A percentile compares a stretch with the other conserved stretches of the same genome.
phyloP scores from a whole-genome alignment of 2,113 vertebrate species.

The Pachyramphus minor region DNA sequence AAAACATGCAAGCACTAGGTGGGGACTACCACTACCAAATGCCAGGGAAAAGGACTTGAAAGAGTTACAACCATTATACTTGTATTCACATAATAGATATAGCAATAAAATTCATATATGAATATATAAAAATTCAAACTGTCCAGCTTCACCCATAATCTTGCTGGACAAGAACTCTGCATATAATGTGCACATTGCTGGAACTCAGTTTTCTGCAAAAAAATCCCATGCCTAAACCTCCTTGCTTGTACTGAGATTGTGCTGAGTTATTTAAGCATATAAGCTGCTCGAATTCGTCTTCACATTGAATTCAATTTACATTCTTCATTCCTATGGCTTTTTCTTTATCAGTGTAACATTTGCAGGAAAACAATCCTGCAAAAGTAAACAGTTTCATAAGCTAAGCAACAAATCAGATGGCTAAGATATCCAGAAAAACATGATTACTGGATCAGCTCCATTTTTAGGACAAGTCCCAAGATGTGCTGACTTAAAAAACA shows the following conservation, averaged over 20 bases:
- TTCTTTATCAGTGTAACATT: not conserved
- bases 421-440: not conserved
- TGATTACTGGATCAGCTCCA: not conserved
- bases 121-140: not conserved
- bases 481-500: not conserved
- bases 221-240: not conserved
- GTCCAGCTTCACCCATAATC: not conserved
- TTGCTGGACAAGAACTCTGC: not conserved
- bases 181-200: fast-evolving
- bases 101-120: not conserved
- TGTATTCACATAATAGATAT: not conserved
- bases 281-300: not conserved
- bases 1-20: not conserved
- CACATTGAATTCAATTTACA: not conserved
- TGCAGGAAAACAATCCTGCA: not conserved
- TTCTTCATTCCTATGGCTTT: not conserved
- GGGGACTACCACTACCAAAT: not conserved
- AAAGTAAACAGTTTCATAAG: not conserved
- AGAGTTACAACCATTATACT: not conserved
- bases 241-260: not conserved
- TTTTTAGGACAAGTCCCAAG: not conserved
- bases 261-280: not conserved
- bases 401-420: not conserved
- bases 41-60: not conserved
- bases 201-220: not conserved